These are phyloP conservation scores for Palythoa caribaeorum DNA, from an alignment of 92 coral and sea anemone species.

Conservation along the genomic window DNA sequence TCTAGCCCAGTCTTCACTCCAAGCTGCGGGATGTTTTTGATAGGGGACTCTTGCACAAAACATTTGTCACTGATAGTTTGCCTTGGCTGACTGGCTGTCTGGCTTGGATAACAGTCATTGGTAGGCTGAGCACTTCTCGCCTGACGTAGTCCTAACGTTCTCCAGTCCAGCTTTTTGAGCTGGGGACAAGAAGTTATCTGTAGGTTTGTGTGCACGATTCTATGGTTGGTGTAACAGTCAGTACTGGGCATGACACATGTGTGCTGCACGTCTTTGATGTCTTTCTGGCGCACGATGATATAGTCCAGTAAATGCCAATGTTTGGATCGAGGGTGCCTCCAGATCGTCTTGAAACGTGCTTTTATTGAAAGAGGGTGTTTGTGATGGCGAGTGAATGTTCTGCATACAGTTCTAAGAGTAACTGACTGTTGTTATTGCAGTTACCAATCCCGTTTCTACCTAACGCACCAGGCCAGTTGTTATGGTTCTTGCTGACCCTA, in stretches of 20 bases:
- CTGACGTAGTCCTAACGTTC: not conserved
- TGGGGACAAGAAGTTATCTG: not conserved
- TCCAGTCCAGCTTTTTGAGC: not conserved
- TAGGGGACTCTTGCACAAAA: too few species aligned
- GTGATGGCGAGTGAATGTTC: conserved; percentile 36
- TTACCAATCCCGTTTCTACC: conserved; percentile 51
- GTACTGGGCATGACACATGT: conserved; percentile 8
- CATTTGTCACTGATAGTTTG: not conserved
- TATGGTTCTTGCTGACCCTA: conserved; percentile 30
- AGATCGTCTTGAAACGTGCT: conserved; percentile 35
- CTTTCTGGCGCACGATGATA: conserved; percentile 16
- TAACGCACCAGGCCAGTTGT: conserved; percentile 38
- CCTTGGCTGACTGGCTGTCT: not conserved
- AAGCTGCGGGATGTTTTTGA: too few species aligned
- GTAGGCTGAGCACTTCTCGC: not conserved
- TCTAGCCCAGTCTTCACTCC: too few species aligned
- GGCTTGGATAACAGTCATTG: not conserved
- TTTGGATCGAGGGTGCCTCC: conserved; percentile 34
- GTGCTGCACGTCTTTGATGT: not conserved
- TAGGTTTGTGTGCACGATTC: not conserved
- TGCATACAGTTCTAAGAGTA: conserved; percentile 47
- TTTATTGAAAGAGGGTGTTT: conserved; percentile 51
- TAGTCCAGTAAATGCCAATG: not conserved
- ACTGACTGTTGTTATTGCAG: conserved; percentile 43
- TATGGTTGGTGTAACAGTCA: conserved; percentile 1